phyloP scores from a whole-genome alignment of 2,113 vertebrate genomes.

The Corvus moneduloides region DNA sequence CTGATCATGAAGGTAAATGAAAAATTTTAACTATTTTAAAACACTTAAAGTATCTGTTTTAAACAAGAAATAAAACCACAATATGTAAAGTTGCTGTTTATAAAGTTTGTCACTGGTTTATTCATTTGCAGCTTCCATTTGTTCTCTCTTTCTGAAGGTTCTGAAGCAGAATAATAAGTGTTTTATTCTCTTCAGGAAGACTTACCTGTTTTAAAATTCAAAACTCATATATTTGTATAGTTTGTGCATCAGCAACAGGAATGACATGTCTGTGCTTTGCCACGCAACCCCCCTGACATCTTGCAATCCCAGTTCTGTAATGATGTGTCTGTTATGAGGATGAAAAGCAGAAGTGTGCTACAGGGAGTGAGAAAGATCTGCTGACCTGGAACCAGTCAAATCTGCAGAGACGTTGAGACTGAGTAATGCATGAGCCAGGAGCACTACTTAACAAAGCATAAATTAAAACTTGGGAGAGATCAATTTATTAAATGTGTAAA shows the following conservation, averaged over 20 bases:
- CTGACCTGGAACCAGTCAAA: conserved; percentile 27
- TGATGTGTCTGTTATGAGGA: background rate
- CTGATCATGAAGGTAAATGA: background rate
- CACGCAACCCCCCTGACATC: background rate
- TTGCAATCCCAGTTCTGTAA: background rate
- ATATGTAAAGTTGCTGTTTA: background rate
- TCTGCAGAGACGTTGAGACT: background rate
- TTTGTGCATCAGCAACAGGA: background rate
- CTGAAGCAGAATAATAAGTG: background rate
- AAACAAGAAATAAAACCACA: background rate
- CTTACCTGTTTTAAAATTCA: background rate
- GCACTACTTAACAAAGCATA: background rate
- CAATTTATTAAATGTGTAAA: background rate
- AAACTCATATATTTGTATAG: background rate
- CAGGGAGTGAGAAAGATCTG: background rate
- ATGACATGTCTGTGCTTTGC: background rate
- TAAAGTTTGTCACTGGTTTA: background rate
- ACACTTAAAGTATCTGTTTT: background rate
- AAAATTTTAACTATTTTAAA: background rate
- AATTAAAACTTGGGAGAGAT: conserved; percentile 31
- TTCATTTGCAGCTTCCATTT: background rate
- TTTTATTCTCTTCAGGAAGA: background rate
- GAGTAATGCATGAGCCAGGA: background rate
- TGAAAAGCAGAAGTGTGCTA: background rate
- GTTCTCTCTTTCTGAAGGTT: background rate